These are phyloP conservation scores for Talpa occidentalis DNA, from an alignment of 2,113 vertebrate species.

Conservation along the genomic window DNA sequence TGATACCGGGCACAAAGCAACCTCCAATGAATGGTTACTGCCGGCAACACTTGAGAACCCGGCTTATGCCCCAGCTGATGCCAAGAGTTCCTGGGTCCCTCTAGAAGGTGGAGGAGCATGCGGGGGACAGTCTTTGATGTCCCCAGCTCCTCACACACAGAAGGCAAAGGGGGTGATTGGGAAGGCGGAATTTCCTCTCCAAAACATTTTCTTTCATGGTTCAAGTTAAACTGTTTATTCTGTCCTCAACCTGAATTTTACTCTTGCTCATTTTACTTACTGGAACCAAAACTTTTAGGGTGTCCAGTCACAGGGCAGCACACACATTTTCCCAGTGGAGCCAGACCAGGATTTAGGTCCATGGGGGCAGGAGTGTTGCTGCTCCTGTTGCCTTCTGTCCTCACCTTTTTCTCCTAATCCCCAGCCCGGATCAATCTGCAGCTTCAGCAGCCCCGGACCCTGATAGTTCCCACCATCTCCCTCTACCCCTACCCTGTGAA, in stretches of 20 bases:
- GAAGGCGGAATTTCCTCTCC: not conserved
- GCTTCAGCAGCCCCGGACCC: not conserved
- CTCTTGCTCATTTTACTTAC: not conserved
- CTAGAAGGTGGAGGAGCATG: not conserved
- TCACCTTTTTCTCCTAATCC: not conserved
- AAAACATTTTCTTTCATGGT: not conserved
- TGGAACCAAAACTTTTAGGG: not conserved
- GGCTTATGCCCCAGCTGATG: not conserved
- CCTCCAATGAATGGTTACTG: not conserved
- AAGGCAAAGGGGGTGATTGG: not conserved
- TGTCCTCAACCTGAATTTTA: not conserved
- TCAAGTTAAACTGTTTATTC: not conserved
- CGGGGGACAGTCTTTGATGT: rapidly evolving
- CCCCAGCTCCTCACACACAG: rapidly evolving
- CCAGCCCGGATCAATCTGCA: not conserved
- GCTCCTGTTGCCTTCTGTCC: not conserved
- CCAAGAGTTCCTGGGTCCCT: not conserved
- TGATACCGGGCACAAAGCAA: not conserved
- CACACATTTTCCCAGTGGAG: not conserved
- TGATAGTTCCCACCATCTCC: not conserved
- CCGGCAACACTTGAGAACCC: not conserved
- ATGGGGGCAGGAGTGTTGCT: not conserved
- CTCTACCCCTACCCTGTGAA: not conserved
- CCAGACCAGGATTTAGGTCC: not conserved
- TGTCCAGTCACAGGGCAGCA: not conserved